Evolutionary conservation across 2,113 vertebrate species (phyloP), one percentile per base, ranked within the genome.

Genomic region (Pangasianodon gigas): DNA sequence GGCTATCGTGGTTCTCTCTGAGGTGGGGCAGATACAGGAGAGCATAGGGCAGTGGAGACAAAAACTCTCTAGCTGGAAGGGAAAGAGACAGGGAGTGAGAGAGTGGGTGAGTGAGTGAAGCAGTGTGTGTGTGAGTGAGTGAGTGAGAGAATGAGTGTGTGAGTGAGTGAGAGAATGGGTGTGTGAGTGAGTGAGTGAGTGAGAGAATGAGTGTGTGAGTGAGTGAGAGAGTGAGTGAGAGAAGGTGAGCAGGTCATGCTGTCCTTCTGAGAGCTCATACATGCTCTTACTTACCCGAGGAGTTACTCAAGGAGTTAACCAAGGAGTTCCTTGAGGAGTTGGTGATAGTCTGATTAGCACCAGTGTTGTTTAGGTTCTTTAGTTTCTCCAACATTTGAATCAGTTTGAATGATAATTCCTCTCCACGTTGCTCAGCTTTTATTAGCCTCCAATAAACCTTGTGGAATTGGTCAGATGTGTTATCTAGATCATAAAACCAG

Each of bases 1-100:
- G 88, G 84, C 91, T 80, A 16, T 91, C 83, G 1, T 21, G 0
- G 11, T 88, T 79, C 3, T 88, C 6, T 83, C 7, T 75, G 48
- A 92, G 87, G 79, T 92, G 92, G 26, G 92, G 91, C 37, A 92
- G 80, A 48, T 89, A 89, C 52, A 92, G 65, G 41, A 89, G 24
- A 6, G 85, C 65, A 77, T 77, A 89, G 69, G 89, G 54, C 48
- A 84, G 85, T 8, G 48, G 44, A 60, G 58, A 26, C 26, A 81
- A 69, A 32, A 87, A n/a, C 44, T 13, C n/a, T 85, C 19, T n/a
- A 48, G 37, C 89, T 90, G 77, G 52, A 88, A 51, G 13, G 13
- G 18, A 37, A 83, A 71, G n/a, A 41, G 54, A 56, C 29, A 88
- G 7, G 46, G 48, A 41, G 29, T 74, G 41, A 46, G 24, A 10